Conservation (phyloP, 2,113 vertebrate genomes). For the Pelecanoides urinatrix region DNA sequence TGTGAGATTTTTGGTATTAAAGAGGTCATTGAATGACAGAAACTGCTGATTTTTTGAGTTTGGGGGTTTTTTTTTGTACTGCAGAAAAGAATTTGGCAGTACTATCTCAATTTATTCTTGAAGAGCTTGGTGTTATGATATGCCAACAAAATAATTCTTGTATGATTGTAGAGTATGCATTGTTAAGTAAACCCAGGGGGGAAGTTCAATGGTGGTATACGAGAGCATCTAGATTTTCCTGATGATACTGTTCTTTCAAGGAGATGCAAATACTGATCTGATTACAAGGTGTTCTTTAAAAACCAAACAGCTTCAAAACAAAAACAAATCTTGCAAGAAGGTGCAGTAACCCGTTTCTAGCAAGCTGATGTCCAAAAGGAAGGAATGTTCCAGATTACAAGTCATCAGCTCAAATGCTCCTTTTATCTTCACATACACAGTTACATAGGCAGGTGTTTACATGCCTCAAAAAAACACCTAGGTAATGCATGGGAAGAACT, state of each 20-base stretch:
- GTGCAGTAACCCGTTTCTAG: background rate
- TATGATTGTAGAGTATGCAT: background rate
- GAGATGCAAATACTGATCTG: slow-evolving; percentile 8
- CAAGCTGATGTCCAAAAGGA: slow-evolving; percentile 7
- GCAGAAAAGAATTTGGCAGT: background rate
- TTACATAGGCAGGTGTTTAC: slow-evolving; percentile 49
- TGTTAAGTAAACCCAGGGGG: background rate
- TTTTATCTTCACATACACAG: slow-evolving; percentile 26
- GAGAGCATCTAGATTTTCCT: slow-evolving; percentile 12
- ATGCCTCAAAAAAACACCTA: slow-evolving; percentile 29
- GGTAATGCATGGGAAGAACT: slow-evolving; percentile 15
- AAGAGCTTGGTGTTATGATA: background rate
- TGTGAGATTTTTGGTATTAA: background rate
- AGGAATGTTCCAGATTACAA: slow-evolving; percentile 23
- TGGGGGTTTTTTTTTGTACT: background rate
- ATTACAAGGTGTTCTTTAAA: background rate
- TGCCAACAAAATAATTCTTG: background rate
- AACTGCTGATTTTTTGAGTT: background rate
- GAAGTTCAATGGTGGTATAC: background rate
- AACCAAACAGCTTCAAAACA: slow-evolving; percentile 16
- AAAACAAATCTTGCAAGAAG: slow-evolving; percentile 1
- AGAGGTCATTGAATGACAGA: background rate
- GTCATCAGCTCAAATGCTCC: background rate
- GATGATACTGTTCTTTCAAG: background rate
- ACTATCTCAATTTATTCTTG: background rate